Evolutionary conservation across 2,797 vertebrate species (phyloP).

Genomic region (Salarias fasciatus): DNA sequence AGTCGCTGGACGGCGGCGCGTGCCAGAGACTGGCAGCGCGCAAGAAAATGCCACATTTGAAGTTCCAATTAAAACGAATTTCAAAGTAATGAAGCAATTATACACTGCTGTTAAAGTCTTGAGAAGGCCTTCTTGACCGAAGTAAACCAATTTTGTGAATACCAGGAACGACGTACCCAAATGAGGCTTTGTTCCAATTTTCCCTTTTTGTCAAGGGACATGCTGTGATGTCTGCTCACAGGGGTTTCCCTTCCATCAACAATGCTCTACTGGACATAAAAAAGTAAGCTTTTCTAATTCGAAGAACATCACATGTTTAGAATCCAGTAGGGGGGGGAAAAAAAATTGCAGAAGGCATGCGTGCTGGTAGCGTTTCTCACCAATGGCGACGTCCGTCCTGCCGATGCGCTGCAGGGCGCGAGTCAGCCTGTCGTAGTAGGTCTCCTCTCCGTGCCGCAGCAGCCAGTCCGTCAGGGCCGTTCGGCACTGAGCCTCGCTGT

Average conservation of each 20-base stretch:
- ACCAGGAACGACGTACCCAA: slow-evolving; percentile 36
- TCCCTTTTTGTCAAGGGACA: slow-evolving; percentile 59
- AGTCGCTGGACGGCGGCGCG: slow-evolving; percentile 71
- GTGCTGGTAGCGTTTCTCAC: slow-evolving; percentile 66
- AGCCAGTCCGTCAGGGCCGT: slow-evolving; percentile 82
- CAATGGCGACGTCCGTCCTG: slow-evolving; percentile 85
- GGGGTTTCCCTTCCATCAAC: slow-evolving; percentile 45
- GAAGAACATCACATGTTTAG: slow-evolving; percentile 23
- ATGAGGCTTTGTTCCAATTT: slow-evolving; percentile 69
- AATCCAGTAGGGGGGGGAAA: slow-evolving; percentile 2
- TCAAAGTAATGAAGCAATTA: slow-evolving; percentile 76
- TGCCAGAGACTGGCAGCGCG: slow-evolving; percentile 73
- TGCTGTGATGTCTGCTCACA: slow-evolving; percentile 50
- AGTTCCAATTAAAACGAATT: slow-evolving; percentile 76
- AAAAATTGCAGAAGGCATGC: slow-evolving; percentile 2
- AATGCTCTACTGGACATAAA: slow-evolving; percentile 29
- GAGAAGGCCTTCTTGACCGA: slow-evolving; percentile 57
- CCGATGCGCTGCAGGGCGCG: slow-evolving; percentile 82
- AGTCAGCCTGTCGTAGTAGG: slow-evolving; percentile 85
- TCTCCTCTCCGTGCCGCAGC: slow-evolving; percentile 59
- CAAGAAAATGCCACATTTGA: slow-evolving; percentile 65
- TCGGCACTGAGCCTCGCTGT: slow-evolving; percentile 71
- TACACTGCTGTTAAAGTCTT: slow-evolving; percentile 50
- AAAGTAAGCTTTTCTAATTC: slow-evolving; percentile 37
- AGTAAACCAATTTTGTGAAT: slow-evolving; percentile 66